Evolutionary conservation across 2,113 vertebrate genomes (phyloP).

Genomic region (Sporophila hypoxantha): DNA sequence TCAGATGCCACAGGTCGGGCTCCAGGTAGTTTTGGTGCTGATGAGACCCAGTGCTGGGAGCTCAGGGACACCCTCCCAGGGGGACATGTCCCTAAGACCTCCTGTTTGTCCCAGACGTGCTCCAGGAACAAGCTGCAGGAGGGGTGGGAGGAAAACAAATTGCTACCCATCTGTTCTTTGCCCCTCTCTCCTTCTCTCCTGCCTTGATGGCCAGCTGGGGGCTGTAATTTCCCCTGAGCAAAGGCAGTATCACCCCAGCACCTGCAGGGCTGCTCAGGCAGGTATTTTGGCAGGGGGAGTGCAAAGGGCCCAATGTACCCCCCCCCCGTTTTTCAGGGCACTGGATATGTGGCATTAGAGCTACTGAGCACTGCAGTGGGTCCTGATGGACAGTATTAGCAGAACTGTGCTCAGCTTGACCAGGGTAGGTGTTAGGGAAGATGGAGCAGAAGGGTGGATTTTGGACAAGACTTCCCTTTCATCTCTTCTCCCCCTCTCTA

Average conservation of each 20-base stretch:
- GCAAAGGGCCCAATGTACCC: background rate
- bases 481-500: background rate
- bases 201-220: background rate
- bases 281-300: background rate
- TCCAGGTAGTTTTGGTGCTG: background rate
- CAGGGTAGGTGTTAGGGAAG: background rate
- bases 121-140: background rate
- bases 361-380: background rate
- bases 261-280: background rate
- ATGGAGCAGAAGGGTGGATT: slow-evolving; percentile 2
- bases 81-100: background rate
- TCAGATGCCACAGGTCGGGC: background rate
- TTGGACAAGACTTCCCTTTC: background rate
- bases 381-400: background rate
- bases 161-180: background rate
- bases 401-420: background rate
- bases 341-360: background rate
- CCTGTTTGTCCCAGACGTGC: background rate
- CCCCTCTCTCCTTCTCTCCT: background rate
- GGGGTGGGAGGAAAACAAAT: background rate
- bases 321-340: background rate
- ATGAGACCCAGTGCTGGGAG: background rate
- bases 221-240: background rate
- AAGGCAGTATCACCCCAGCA: no score
- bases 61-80: background rate